Percentiles rank a stretch among this genome's conserved stretches.
These are phyloP conservation scores for Escarpia spicata DNA, from an alignment of 2,888 invertebrate species.

Conservation along the genomic window DNA sequence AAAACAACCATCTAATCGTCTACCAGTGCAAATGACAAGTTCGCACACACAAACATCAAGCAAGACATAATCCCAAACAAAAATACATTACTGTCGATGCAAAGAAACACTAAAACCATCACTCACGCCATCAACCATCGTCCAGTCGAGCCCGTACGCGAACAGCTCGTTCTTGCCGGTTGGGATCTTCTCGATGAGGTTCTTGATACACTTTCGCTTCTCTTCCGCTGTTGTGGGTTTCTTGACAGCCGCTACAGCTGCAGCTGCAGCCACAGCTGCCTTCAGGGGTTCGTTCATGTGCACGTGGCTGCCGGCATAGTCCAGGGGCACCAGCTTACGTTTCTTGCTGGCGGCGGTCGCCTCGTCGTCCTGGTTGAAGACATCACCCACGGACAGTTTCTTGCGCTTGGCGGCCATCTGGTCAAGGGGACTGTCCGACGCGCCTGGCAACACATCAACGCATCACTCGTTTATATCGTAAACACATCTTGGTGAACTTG, in stretches of 20 bases:
- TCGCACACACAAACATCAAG: no score
- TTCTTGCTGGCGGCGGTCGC: conserved; percentile 71
- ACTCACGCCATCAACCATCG: conserved; percentile 76
- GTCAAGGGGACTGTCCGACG: conserved; percentile 43
- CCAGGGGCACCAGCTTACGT: conserved; percentile 73
- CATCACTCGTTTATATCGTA: no score
- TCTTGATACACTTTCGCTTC: conserved; percentile 94
- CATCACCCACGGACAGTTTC: conserved; percentile 83
- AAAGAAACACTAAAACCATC: not conserved
- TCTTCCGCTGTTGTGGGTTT: conserved; percentile 76
- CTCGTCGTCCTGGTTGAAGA: conserved; percentile 84
- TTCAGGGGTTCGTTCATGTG: not conserved
- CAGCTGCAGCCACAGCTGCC: not conserved
- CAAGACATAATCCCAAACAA: not conserved
- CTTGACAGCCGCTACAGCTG: conserved; percentile 5
- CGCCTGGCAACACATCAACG: not conserved
- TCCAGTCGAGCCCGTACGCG: conserved; percentile 92
- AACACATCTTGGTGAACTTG: no score
- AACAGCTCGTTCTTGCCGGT: conserved; percentile 97
- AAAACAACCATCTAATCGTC: no score
- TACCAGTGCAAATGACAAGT: no score
- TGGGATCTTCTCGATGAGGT: conserved; percentile 97
- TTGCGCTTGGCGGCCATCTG: conserved; percentile 68
- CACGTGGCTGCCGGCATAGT: conserved; percentile 36
- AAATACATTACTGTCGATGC: not conserved